Evolutionary conservation across 1,140 invertebrate species (phyloP).

Genomic region (Sycophila sp.): DNA sequence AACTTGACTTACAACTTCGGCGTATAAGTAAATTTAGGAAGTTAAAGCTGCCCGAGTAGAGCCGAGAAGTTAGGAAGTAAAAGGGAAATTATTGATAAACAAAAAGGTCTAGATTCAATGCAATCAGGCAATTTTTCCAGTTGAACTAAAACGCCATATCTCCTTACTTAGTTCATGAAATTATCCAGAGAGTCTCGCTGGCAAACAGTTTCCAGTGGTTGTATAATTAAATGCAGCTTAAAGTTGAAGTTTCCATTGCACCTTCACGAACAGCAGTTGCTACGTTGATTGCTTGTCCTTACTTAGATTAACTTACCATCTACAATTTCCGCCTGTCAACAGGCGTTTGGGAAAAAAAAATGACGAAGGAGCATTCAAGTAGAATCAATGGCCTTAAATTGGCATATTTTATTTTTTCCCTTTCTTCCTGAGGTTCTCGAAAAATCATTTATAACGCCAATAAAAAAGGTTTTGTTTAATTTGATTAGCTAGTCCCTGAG

Average conservation of each 20-base stretch:
- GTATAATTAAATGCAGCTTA: constrained; percentile 37
- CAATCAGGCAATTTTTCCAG: constrained; percentile 15
- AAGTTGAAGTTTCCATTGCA: constrained; percentile 17
- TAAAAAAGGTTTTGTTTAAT: too few relatives aligned
- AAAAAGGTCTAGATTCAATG: too few relatives aligned
- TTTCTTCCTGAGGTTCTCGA: too few relatives aligned
- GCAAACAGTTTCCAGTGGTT: constrained; percentile 25
- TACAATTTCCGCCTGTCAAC: background rate
- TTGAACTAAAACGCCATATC: background rate
- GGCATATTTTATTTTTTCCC: background rate
- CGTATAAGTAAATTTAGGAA: too few relatives aligned
- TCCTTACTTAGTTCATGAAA: constrained; percentile 14
- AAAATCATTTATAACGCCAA: too few relatives aligned
- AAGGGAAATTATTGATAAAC: too few relatives aligned
- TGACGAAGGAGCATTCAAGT: background rate
- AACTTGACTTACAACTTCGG: too few relatives aligned
- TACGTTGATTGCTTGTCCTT: constrained; percentile 23
- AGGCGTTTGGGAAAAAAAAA: background rate
- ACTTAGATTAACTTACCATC: constrained; percentile 18
- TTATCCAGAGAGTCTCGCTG: background rate
- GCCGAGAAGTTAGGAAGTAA: too few relatives aligned
- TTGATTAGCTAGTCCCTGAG: too few relatives aligned
- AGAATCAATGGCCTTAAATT: background rate
- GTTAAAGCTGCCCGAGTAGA: too few relatives aligned
- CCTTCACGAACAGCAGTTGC: background rate